Evolutionary conservation across 2,113 vertebrate species (phyloP), one percentile per base, ranked within the genome.

Genomic region (Gallinago undulata): DNA sequence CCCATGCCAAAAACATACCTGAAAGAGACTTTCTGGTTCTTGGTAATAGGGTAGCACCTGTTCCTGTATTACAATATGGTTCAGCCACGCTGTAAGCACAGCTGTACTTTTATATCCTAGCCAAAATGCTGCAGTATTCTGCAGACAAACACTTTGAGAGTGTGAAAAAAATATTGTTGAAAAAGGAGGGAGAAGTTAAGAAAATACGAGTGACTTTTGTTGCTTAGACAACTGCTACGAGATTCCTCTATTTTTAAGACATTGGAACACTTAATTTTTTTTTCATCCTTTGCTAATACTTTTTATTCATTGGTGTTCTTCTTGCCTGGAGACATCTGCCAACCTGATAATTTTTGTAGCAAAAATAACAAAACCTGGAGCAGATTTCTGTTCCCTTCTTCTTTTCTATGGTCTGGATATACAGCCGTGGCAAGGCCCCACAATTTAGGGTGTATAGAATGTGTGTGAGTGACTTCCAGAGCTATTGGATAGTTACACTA

Each of bases 11-110:
- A 56, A 76, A 60, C 9, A 11, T 13, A 53, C 5, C 12, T 0
- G 0, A 25, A 59, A 39, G 35, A 89, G 13, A 39, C 8, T 31
- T 45, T 50, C 23, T 14, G 5, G 7, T 28, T 83, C 7, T 39
- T 50, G 19, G 4, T 24, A 19, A 17, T 1, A 82, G 15, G 9
- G 12, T 23, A 75, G 9, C 1, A 0, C 24, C 18, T 45, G 4
- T 55, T 48, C 3, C 11, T 7, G 15, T 7, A 0, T 33, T 70
- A 16, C 0, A 1, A 7, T 39, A 23, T 0, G 19, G 22, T 33
- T 75, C 48, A 59, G 37, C 17, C 19, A 12, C 27, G 18, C 39
- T 10, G 12, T n/a, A 21, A 74, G 28, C 13, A 10, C 6, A 53
- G 17, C 12, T 28, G 14, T 56, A 45, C 27, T 19, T 76, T 16